Evolutionary conservation across 2,888 invertebrate genomes (phyloP).

Genomic region (Drosophila anceps): DNA sequence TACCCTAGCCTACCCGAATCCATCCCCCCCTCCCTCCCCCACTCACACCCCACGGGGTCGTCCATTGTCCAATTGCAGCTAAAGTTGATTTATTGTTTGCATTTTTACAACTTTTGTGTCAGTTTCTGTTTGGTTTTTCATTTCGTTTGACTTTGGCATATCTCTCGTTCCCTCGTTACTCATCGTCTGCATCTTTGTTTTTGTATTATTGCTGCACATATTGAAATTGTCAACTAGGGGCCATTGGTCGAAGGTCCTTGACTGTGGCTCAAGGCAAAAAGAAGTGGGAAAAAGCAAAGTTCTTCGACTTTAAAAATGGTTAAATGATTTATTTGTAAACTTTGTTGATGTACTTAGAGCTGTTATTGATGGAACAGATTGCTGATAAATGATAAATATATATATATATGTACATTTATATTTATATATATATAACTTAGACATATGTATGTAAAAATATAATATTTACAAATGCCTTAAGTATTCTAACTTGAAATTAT

Average conservation of each 20-base stretch:
- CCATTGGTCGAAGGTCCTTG: constrained; percentile 42
- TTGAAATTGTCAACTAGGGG: constrained; percentile 40
- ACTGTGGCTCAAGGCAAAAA: constrained; percentile 18
- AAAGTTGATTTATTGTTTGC: constrained; percentile 68
- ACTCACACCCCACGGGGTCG: constrained; percentile 6
- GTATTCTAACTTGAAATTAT: no score
- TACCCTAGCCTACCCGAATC: neutral
- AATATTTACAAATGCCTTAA: neutral
- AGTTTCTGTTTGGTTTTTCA: constrained; percentile 59
- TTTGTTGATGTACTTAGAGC: constrained; percentile 3
- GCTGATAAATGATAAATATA: neutral
- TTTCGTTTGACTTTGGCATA: constrained; percentile 53
- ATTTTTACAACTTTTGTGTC: constrained; percentile 61
- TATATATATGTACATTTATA: neutral
- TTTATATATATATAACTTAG: no score
- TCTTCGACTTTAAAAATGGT: constrained; percentile 48
- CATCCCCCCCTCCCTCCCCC: constrained; percentile 1
- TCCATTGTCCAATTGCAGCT: constrained; percentile 36
- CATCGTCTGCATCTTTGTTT: constrained; percentile 10
- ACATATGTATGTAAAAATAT: no score
- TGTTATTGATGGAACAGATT: neutral
- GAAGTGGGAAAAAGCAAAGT: constrained; percentile 2
- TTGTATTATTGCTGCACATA: constrained; percentile 42
- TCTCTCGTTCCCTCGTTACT: neutral
- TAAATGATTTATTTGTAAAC: constrained; percentile 39